Evolutionary conservation across 2,113 vertebrate genomes (phyloP), one percentile per base, ranked within the genome.

Genomic region (Cettia cetti): DNA sequence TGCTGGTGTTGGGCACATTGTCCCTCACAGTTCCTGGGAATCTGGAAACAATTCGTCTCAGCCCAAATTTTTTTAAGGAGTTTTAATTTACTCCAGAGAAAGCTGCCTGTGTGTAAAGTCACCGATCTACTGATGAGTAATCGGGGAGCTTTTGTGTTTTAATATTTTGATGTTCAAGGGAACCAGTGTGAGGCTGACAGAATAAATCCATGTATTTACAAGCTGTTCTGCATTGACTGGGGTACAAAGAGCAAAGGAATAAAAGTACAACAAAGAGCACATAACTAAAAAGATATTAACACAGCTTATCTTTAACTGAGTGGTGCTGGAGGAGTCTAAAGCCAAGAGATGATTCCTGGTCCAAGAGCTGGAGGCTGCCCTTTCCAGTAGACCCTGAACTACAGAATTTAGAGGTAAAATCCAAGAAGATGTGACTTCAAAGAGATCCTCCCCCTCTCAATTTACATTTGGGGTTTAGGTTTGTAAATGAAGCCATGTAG

Each of bases 51-150:
- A 96, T 96, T 49, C 56, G 93, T 87, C 63, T 90, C 77, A 86
- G 90, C 65, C 69, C 59, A 94, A 94, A 70, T 77, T 88, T 92
- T 96, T 71, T 45, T 50, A 79, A 69, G 75, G 22, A 39, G 26
- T 74, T 92, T 91, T 80, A 65, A 89, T 91, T 87, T 88, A 82
- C 93, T 95, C 96, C 82, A 45, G 72, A 96, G 93, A 91, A 95
- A 96, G 76, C 71, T 69, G 90, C 78, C 69, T 83, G 82, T 68
- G 69, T 57, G 72, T 40, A 85, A 91, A 96, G 89, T 89, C 76
- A 18, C n/a, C 2, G 20, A 77, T 74, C 70, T 53, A 44, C 66
- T 87, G 94, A 54, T 77, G 89, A 92, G 83, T 81, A 93, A 94
- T 90, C 50, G n/a, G 45, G 37, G 65, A 94, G 85, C 88, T 95